Evolutionary conservation across 2,797 vertebrate species (phyloP).

Genomic region (Cynodonichthys magdalenae): DNA sequence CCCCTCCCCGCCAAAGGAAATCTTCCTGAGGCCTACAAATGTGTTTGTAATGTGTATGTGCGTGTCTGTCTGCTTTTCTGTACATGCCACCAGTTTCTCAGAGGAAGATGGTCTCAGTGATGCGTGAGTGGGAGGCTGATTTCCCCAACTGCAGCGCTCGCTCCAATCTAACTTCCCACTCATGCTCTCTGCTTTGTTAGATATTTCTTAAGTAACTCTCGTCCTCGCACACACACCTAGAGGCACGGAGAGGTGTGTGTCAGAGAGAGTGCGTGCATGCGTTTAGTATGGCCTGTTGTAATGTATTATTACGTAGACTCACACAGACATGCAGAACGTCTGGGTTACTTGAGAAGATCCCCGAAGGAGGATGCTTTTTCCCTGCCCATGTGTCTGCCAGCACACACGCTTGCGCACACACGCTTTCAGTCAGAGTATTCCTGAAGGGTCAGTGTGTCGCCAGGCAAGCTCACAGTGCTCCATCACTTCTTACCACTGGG

Average conservation of each 20-base stretch:
- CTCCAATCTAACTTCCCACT: constrained; percentile 74
- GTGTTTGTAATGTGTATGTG: constrained; percentile 40
- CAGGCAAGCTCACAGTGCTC: constrained; percentile 75
- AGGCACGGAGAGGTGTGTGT: constrained; percentile 48
- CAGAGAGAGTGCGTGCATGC: constrained; percentile 10
- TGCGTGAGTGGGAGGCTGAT: constrained; percentile 75
- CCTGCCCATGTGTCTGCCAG: constrained; percentile 63
- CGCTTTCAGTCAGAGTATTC: constrained; percentile 58
- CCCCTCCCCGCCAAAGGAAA: constrained; percentile 40
- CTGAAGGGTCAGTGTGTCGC: constrained; percentile 78
- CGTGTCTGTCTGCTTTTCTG: constrained; percentile 63
- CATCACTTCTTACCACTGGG: constrained; percentile 76
- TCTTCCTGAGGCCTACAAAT: constrained; percentile 54
- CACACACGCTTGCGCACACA: constrained; percentile 17
- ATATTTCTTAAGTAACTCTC: constrained; percentile 72
- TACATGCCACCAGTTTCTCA: constrained; percentile 72
- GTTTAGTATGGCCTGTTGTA: constrained; percentile 42
- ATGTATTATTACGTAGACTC: constrained; percentile 62
- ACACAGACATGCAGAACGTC: constrained; percentile 69
- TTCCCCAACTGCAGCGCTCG: constrained; percentile 68
- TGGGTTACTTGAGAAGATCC: constrained; percentile 80
- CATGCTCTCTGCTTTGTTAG: constrained; percentile 72
- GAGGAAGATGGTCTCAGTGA: constrained; percentile 72
- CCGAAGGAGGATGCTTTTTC: constrained; percentile 65
- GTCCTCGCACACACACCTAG: constrained; percentile 27